phyloP scores from a whole-genome alignment of 2,113 vertebrate genomes.

The Crypturellus undulatus region DNA sequence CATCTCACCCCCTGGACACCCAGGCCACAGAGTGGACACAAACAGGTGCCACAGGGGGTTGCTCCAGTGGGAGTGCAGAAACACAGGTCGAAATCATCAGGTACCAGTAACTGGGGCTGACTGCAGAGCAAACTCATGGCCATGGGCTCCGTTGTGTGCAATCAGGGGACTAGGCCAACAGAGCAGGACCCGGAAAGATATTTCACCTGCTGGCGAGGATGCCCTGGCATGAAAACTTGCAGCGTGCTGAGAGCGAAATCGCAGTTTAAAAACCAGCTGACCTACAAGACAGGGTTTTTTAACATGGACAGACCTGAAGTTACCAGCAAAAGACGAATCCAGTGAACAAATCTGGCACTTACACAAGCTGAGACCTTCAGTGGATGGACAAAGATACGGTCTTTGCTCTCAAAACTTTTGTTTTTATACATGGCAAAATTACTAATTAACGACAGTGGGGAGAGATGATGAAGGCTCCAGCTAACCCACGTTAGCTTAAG shows the following conservation, averaged over 20 bases:
- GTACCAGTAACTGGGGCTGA: not conserved
- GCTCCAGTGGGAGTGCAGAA: not conserved
- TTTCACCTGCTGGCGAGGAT: not conserved
- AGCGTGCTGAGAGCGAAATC: not conserved
- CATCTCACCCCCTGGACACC: accelerated
- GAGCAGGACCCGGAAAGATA: not conserved
- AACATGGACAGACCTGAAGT: not conserved
- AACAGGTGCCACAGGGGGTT: not conserved
- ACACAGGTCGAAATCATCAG: not conserved
- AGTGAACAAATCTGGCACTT: not conserved
- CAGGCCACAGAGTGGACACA: accelerated
- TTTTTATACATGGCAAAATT: not conserved
- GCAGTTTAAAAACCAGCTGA: not conserved
- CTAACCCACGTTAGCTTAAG: not conserved
- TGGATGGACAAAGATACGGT: not conserved
- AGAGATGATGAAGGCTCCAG: not conserved
- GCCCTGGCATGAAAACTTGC: not conserved
- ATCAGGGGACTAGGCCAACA: not conserved
- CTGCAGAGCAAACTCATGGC: accelerated
- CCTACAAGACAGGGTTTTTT: not conserved
- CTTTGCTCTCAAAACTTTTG: not conserved
- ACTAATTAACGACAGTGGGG: accelerated
- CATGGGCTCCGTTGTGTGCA: not conserved
- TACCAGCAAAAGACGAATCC: not conserved
- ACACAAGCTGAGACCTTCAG: not conserved